Conservation (phyloP, 2,888 invertebrate species). For the Anthoptus insignis region DNA sequence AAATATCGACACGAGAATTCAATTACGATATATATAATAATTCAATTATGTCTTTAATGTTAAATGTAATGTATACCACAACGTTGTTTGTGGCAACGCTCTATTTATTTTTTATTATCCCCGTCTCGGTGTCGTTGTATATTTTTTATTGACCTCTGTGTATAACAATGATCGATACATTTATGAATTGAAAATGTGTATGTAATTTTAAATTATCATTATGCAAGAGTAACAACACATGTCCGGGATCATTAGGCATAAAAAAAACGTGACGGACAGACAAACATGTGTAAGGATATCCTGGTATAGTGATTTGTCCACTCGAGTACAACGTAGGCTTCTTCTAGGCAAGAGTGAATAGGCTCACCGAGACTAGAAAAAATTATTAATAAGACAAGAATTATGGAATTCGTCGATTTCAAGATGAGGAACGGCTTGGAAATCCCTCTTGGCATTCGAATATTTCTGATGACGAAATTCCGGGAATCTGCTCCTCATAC, state of each 20-base stretch:
- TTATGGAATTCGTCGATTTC: too few species aligned
- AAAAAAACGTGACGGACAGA: too few species aligned
- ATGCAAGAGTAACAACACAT: neutral
- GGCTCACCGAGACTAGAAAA: too few species aligned
- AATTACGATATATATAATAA: constrained; percentile 13
- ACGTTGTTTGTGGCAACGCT: neutral
- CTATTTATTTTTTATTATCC: neutral
- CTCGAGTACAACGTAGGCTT: too few species aligned
- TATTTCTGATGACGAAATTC: too few species aligned
- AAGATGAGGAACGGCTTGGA: too few species aligned
- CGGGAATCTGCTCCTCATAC: too few species aligned
- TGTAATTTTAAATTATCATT: neutral
- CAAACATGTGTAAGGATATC: too few species aligned
- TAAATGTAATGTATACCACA: neutral
- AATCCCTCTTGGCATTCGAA: too few species aligned
- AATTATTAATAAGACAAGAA: too few species aligned
- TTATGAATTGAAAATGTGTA: neutral
- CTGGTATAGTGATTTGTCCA: too few species aligned
- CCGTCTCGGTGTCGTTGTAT: neutral
- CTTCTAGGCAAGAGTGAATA: too few species aligned
- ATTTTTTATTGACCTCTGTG: neutral
- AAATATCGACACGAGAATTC: constrained; percentile 23
- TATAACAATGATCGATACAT: neutral
- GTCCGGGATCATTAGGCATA: neutral
- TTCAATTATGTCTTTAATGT: neutral